phyloP scores from a whole-genome alignment of 1,140 invertebrate species.

The Monochamus saltuarius region DNA sequence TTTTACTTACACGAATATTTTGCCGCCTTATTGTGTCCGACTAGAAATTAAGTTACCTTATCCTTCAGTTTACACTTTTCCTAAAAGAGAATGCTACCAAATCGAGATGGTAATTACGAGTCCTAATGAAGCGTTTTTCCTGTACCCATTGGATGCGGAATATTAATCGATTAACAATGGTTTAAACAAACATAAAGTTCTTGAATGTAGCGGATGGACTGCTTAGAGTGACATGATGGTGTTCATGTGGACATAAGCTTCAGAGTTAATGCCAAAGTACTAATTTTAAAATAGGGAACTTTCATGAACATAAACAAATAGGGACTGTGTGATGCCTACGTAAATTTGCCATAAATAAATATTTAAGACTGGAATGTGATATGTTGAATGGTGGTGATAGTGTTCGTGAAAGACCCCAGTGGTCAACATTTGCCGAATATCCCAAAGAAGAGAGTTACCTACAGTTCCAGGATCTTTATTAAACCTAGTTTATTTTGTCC shows the following conservation, averaged over 20 bases:
- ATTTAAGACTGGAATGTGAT: conserved; percentile 36
- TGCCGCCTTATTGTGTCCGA: not conserved
- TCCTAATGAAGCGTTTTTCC: conserved; percentile 19
- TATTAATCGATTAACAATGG: conserved; percentile 1
- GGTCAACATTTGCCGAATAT: conserved; percentile 34
- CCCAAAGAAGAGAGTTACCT: conserved; percentile 36
- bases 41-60: not conserved
- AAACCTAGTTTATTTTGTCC: conserved; percentile 43
- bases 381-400: conserved; percentile 54
- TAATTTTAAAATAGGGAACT: too few species aligned
- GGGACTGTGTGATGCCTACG: too few species aligned
- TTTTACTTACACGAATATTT: not conserved
- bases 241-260: too few species aligned
- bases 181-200: too few species aligned
- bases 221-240: too few species aligned
- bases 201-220: too few species aligned
- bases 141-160: conserved; percentile 16
- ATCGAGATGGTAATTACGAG: conserved; percentile 14
- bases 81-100: conserved; percentile 1
- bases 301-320: too few species aligned
- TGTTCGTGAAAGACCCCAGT: conserved; percentile 46
- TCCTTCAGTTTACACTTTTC: too few species aligned
- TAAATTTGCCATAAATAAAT: not conserved
- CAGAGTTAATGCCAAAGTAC: too few species aligned
- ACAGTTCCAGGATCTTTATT: conserved; percentile 47